phyloP scores from a whole-genome alignment of 2,888 invertebrate species.

The Horisme vitalbata region DNA sequence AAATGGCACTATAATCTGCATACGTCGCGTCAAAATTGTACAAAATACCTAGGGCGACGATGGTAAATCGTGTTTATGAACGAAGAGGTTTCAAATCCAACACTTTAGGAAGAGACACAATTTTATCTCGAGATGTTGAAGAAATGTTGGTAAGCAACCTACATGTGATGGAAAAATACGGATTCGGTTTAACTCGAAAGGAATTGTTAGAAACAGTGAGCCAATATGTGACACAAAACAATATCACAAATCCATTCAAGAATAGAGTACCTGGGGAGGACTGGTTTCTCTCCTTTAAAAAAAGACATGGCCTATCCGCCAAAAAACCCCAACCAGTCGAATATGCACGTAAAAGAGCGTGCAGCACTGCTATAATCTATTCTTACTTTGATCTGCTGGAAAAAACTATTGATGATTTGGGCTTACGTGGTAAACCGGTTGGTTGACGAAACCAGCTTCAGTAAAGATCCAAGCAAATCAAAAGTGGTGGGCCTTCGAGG shows the following conservation, averaged over 20 bases:
- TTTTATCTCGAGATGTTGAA: conserved; percentile 37
- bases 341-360: conserved; percentile 34
- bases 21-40: too few relatives aligned
- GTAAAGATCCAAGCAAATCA: conserved; percentile 20
- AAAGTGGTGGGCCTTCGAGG: conserved; percentile 34
- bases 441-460: conserved; percentile 20
- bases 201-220: conserved; percentile 42
- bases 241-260: conserved; percentile 41
- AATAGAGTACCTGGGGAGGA: conserved; percentile 20
- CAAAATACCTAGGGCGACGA: too few relatives aligned
- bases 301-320: conserved; percentile 42
- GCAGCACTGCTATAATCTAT: conserved; percentile 28
- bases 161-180: conserved; percentile 35
- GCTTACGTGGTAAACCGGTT: conserved; percentile 25
- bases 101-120: conserved; percentile 35
- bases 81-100: conserved; percentile 13
- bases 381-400: conserved; percentile 33
- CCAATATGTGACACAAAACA: conserved; percentile 37
- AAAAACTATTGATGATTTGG: conserved; percentile 25
- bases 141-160: conserved; percentile 35
- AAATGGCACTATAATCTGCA: too few relatives aligned
- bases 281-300: conserved; percentile 25
- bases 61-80: too few relatives aligned
- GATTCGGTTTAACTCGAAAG: conserved; percentile 13
- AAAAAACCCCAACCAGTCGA: conserved; percentile 53